Base-by-base conservation (phyloP, 2,888 invertebrate genomes). In the Hedya salicella region DNA sequence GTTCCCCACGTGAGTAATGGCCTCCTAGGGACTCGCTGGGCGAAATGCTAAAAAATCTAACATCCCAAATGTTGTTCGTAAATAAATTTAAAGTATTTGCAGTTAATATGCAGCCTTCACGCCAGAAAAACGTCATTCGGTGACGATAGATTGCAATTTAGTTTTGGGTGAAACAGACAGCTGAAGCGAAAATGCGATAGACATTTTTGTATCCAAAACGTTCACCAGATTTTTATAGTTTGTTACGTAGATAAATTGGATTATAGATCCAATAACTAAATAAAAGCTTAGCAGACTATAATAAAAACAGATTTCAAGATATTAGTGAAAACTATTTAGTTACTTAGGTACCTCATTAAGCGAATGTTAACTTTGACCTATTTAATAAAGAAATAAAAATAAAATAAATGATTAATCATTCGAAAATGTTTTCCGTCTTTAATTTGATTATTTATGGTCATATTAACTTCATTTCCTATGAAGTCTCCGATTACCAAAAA, bases 1-100 rank as follows among this genome's bases (percentile, higher is more conserved):
- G 85, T 82, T 83, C 78, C 74, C 81, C 79, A 78, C 83, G 86
- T 89, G 89, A 91, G 78, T 91, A 87, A 91, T 91, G 86, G 87
- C 81, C 79, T 74, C 78, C 74, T 78, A 78, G 83, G 83, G 82
- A 80, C 82, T 78, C 78, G 52, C 44, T 56, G 40, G 57, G 63
- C 62, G 59, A 61, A 70, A 67, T 57, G 40, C 42, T 74, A 81
- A 83, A 83, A 83, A 82, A 74, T 69, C 68, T 53, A 73, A 75
- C 75, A 77, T 73, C 76, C 74, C 32, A 68, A 71, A 68, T 62
- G 64, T 65, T 68, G 49, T 67, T 64, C 63, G 60, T 66, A 57
- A 69, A 70, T 69, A 70, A 66, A 70, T 71, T 67, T 62, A 48
- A 59, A 56, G 44, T 54, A 68, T 65, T 66, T 66, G 42, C 21